A percentile compares a stretch with the other conserved stretches of the same genome.
These are phyloP conservation scores for Heliconius charithonia DNA, from an alignment of 2,888 invertebrate genomes.

Conservation along the genomic window DNA sequence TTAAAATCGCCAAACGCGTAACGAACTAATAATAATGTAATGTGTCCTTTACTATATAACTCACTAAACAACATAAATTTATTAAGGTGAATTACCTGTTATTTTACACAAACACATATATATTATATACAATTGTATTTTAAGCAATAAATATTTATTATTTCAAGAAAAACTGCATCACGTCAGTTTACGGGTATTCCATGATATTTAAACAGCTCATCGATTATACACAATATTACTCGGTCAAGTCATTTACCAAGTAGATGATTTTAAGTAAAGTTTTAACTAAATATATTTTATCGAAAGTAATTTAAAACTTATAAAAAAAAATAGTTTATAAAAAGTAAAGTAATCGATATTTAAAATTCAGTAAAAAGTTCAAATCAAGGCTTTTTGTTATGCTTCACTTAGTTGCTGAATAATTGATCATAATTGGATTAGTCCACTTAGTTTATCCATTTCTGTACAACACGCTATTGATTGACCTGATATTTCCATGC, in stretches of 20 bases:
- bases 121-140: background rate
- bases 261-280: background rate
- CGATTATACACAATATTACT: constrained; percentile 1
- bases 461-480: constrained; percentile 65
- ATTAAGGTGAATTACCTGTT: constrained; percentile 12
- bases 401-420: constrained; percentile 30
- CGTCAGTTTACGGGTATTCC: background rate
- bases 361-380: constrained; percentile 2
- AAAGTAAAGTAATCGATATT: constrained; percentile 5
- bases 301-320: background rate
- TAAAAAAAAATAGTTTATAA: background rate
- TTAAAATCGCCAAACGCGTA: background rate
- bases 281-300: background rate
- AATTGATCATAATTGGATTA: constrained; percentile 53
- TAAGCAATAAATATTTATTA: background rate
- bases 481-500: constrained; percentile 58
- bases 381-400: constrained; percentile 20
- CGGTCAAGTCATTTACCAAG: background rate
- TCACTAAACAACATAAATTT: background rate
- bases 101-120: constrained; percentile 4
- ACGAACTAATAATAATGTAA: background rate
- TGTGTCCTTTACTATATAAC: background rate
- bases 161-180: constrained; percentile 8
- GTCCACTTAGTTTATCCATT: constrained; percentile 59
- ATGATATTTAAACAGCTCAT: background rate